phyloP scores from a whole-genome alignment of 2,888 invertebrate species.

The Andrena fulva region DNA sequence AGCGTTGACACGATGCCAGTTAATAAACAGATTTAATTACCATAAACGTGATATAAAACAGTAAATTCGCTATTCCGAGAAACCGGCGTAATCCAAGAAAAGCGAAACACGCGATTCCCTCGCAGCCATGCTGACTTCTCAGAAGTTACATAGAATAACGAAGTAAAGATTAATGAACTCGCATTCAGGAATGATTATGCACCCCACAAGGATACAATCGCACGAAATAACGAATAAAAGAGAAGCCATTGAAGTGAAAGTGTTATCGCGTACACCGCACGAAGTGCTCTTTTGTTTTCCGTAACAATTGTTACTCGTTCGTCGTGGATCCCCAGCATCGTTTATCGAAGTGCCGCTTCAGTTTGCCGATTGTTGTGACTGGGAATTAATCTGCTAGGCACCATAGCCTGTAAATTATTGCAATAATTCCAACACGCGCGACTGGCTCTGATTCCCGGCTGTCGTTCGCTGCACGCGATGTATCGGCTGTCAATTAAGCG shows the following conservation, averaged over 20 bases:
- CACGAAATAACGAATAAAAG: not conserved
- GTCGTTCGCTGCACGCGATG: constrained; percentile 42
- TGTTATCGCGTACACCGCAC: not conserved
- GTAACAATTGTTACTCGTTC: not conserved
- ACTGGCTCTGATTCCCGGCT: constrained; percentile 21
- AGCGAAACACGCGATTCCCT: too few species aligned
- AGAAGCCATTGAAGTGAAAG: not conserved
- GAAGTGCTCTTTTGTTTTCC: not conserved
- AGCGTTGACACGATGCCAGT: too few species aligned
- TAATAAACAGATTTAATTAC: too few species aligned
- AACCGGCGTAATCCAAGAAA: too few species aligned
- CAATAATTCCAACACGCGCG: constrained; percentile 63
- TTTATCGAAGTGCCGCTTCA: constrained; percentile 26
- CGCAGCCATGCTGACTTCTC: too few species aligned
- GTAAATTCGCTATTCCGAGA: too few species aligned
- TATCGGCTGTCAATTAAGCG: constrained; percentile 70
- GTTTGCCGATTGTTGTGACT: constrained; percentile 32
- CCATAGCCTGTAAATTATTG: constrained; percentile 49
- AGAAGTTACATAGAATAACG: too few species aligned
- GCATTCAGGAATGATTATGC: not conserved
- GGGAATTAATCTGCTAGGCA: constrained; percentile 44
- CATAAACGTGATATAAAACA: too few species aligned
- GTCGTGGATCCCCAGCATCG: not conserved
- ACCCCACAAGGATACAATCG: not conserved
- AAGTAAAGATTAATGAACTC: too few species aligned